These are phyloP conservation scores for rabbit (Oryctolagus cuniculus) DNA, from an alignment of 2,113 vertebrate genomes.

Conservation along the genomic window DNA sequence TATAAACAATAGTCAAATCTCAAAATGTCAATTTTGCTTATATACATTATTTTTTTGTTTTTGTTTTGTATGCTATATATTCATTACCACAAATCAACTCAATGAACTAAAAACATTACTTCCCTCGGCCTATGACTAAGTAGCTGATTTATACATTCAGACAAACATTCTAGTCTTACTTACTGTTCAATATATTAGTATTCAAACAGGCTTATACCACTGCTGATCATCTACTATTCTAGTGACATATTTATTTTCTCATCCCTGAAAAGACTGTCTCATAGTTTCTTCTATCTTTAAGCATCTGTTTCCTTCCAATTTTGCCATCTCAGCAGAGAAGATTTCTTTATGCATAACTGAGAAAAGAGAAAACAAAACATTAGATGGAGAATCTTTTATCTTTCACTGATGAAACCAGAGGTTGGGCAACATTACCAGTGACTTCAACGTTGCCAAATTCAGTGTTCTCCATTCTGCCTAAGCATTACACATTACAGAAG, in stretches of 20 bases:
- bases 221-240: not conserved
- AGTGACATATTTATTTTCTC: not conserved
- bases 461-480: not conserved
- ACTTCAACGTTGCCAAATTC: not conserved
- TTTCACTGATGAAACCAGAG: not conserved
- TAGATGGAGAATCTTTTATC: not conserved
- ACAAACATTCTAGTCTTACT: not conserved
- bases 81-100: not conserved
- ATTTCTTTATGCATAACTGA: not conserved
- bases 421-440: not conserved
- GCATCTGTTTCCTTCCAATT: not conserved
- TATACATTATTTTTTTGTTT: no score
- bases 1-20: no score
- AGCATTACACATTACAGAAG: not conserved
- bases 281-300: not conserved
- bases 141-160: not conserved
- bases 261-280: not conserved
- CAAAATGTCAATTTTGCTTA: no score
- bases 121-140: not conserved
- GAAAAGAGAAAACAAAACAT: not conserved
- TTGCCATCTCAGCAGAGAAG: not conserved
- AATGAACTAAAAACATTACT: not conserved
- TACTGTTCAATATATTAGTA: not conserved
- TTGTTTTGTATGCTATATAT: no score
- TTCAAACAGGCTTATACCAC: not conserved